These are phyloP conservation scores for Chloroclystis v-ata DNA, from an alignment of 2,888 invertebrate species.

Conservation along the genomic window DNA sequence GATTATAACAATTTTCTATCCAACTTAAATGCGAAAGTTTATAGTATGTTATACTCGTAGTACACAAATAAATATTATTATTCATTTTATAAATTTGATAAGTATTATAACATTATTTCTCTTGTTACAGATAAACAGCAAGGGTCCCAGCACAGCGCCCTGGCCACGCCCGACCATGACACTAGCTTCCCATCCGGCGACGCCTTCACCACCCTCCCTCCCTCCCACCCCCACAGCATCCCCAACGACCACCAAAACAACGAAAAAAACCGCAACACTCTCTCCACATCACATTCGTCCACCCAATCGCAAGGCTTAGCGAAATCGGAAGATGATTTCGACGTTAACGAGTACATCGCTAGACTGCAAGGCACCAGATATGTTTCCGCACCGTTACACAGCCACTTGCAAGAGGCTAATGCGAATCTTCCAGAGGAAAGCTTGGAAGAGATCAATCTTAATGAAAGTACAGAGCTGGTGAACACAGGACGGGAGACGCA, in stretches of 20 bases:
- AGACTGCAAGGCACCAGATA: constrained; percentile 66
- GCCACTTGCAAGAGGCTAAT: constrained; percentile 62
- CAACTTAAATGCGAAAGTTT: too few relatives aligned
- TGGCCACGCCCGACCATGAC: constrained; percentile 46
- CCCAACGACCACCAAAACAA: constrained; percentile 28
- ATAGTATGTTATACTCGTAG: too few relatives aligned
- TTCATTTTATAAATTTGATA: not conserved
- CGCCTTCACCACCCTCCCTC: constrained; percentile 37
- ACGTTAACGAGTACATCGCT: constrained; percentile 71
- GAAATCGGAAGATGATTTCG: constrained; percentile 66
- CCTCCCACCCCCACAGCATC: constrained; percentile 22
- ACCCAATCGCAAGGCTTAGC: constrained; percentile 45
- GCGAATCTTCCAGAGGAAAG: constrained; percentile 69
- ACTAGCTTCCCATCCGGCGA: constrained; percentile 50
- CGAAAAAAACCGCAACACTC: constrained; percentile 23
- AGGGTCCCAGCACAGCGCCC: constrained; percentile 40
- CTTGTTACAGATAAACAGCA: constrained; percentile 61
- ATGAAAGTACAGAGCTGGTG: constrained; percentile 46
- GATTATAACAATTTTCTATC: too few relatives aligned
- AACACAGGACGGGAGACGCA: constrained; percentile 49
- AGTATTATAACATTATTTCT: constrained; percentile 11
- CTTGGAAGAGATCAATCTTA: constrained; percentile 63
- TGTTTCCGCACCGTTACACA: constrained; percentile 63
- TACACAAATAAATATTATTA: too few relatives aligned
- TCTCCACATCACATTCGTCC: constrained; percentile 36